phyloP scores from a whole-genome alignment of 2,797 vertebrate genomes.

The Melanotaenia boesemani region DNA sequence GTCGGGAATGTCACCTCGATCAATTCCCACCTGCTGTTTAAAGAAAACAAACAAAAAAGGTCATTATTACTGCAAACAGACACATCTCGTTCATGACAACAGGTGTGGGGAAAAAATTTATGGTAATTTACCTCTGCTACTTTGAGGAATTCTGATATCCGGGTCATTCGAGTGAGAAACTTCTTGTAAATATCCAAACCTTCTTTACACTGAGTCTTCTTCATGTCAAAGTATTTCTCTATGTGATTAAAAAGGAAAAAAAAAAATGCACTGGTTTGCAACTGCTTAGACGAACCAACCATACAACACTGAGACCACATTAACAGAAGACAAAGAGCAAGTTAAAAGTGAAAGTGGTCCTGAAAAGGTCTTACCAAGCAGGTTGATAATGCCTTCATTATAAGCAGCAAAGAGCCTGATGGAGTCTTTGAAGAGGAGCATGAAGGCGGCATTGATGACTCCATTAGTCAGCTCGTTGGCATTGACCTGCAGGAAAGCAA shows the following conservation, averaged over 20 bases:
- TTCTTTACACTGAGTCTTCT: slow-evolving; percentile 99
- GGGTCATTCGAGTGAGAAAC: slow-evolving; percentile 98
- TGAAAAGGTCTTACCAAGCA: slow-evolving; percentile 87
- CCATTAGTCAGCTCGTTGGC: slow-evolving; percentile 99
- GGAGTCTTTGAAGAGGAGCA: slow-evolving; percentile 99
- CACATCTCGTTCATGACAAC: neutral
- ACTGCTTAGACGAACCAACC: neutral
- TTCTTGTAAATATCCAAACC: slow-evolving; percentile 99
- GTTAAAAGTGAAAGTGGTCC: neutral
- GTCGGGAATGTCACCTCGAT: slow-evolving; percentile 99
- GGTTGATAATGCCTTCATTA: slow-evolving; percentile 99
- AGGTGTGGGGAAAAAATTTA: neutral
- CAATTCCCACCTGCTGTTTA: slow-evolving; percentile 97
- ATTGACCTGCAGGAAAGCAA: slow-evolving; percentile 89
- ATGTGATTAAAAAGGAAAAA: slow-evolving; percentile 23
- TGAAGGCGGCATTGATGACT: slow-evolving; percentile 99
- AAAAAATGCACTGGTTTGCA: neutral
- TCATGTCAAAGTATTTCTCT: slow-evolving; percentile 99
- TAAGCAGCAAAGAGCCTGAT: slow-evolving; percentile 99
- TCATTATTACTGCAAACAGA: no score
- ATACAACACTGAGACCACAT: neutral
- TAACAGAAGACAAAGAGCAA: neutral
- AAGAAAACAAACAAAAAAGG: neutral
- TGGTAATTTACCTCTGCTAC: slow-evolving; percentile 92
- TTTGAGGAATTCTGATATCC: slow-evolving; percentile 99